Evolutionary conservation across 2,888 invertebrate species (phyloP).

Genomic region (Erebia epiphron): DNA sequence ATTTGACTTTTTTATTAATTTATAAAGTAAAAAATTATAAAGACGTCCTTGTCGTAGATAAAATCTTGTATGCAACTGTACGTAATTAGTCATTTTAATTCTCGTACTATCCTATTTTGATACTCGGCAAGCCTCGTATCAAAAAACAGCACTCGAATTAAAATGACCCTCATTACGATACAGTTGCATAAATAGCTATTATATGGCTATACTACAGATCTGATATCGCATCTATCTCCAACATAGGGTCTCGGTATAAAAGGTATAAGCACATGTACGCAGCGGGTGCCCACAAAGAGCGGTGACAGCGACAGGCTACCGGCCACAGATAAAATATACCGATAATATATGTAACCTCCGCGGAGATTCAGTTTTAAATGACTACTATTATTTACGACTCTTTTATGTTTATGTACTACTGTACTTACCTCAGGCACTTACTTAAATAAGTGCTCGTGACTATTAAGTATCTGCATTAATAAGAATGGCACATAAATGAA

Average conservation of each 20-base stretch:
- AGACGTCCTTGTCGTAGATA: too few species aligned
- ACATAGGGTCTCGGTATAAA: slow-evolving; percentile 23
- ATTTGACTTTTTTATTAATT: too few species aligned
- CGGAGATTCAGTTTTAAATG: slow-evolving; percentile 29
- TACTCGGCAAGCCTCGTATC: too few species aligned
- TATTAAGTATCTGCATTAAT: background rate
- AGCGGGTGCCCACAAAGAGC: slow-evolving; percentile 60
- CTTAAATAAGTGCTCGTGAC: background rate
- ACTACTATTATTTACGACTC: slow-evolving; percentile 29
- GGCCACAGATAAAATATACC: slow-evolving; percentile 41
- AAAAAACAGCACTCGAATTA: too few species aligned
- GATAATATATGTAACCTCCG: slow-evolving; percentile 36
- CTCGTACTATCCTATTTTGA: too few species aligned
- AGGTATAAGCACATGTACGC: slow-evolving; percentile 32
- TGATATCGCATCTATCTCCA: slow-evolving; percentile 16
- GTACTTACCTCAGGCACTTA: background rate
- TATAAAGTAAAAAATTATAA: too few species aligned
- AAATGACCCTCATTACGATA: too few species aligned
- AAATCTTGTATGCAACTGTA: too few species aligned
- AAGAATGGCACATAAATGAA: background rate
- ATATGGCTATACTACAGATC: slow-evolving; percentile 8
- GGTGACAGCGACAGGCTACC: slow-evolving; percentile 46
- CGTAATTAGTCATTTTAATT: too few species aligned
- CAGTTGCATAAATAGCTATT: too few species aligned
- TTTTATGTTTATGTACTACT: background rate